Percentiles rank a stretch among this genome's conserved stretches.
Conservation (phyloP, 1,140 invertebrate genomes). For the Acromyrmex echinatior region DNA sequence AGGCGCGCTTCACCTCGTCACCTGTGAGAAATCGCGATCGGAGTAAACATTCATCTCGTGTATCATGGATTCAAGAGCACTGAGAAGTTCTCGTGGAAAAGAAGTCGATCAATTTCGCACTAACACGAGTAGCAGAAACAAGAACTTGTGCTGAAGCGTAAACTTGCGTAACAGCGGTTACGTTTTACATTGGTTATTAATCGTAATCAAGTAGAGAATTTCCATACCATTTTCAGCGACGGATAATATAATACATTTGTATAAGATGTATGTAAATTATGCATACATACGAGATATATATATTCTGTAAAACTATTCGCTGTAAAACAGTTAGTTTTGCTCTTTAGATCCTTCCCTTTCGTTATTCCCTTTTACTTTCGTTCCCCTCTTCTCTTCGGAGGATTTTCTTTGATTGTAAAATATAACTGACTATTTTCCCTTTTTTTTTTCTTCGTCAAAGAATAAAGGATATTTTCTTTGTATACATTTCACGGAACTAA, state of each 20-base stretch:
- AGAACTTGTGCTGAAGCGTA: slow-evolving; percentile 4
- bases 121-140: background rate
- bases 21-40: slow-evolving; percentile 26
- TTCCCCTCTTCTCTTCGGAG: background rate
- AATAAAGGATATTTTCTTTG: background rate
- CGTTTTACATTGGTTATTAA: slow-evolving; percentile 7
- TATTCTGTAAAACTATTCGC: background rate
- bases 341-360: background rate
- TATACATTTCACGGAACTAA: background rate
- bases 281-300: background rate
- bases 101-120: slow-evolving; percentile 13
- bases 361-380: background rate
- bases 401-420: slow-evolving; percentile 13
- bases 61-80: background rate
- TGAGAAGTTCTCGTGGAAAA: slow-evolving; percentile 31
- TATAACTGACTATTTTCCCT: background rate
- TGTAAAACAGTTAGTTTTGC: background rate
- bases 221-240: background rate
- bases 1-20: slow-evolving; percentile 53
- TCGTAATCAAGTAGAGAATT: slow-evolving; percentile 12
- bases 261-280: background rate
- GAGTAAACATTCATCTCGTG: slow-evolving; percentile 11
- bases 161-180: slow-evolving; percentile 15
- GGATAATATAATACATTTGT: background rate
- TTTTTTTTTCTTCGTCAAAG: slow-evolving; percentile 1